These are phyloP conservation scores for Melanaphis sacchari DNA, from an alignment of 1,140 invertebrate genomes.

Conservation along the genomic window DNA sequence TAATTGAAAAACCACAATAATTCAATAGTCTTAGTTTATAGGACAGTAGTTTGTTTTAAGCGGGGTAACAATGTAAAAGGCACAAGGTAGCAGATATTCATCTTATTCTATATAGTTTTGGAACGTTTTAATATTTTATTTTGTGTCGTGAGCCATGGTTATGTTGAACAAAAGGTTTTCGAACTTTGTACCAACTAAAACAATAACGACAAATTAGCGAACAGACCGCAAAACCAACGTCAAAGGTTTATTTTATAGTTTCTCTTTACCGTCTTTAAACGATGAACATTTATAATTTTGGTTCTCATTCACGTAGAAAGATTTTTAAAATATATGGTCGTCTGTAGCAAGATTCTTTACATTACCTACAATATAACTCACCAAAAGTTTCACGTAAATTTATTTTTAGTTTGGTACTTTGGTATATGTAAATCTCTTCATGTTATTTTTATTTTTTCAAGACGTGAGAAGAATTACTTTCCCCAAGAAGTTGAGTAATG, in stretches of 20 bases:
- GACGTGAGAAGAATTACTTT: neutral
- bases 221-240: neutral
- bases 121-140: neutral
- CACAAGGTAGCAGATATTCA: neutral
- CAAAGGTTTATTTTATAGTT: constrained; percentile 2
- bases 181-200: constrained; percentile 7
- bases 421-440: neutral
- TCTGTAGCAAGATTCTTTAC: neutral
- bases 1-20: constrained; percentile 8
- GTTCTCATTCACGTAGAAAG: neutral
- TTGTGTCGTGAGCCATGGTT: neutral
- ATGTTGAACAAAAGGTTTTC: neutral
- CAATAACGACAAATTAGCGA: constrained; percentile 26
- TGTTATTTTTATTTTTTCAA: neutral
- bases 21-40: neutral
- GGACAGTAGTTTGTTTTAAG: neutral
- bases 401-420: neutral
- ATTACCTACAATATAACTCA: neutral
- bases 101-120: neutral
- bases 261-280: neutral
- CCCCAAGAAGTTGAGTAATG: neutral
- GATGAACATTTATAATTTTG: neutral
- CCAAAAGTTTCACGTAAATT: neutral
- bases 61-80: neutral
- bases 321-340: neutral